Evolutionary conservation across 2,113 vertebrate genomes (phyloP).

Genomic region (Microtus montanus): DNA sequence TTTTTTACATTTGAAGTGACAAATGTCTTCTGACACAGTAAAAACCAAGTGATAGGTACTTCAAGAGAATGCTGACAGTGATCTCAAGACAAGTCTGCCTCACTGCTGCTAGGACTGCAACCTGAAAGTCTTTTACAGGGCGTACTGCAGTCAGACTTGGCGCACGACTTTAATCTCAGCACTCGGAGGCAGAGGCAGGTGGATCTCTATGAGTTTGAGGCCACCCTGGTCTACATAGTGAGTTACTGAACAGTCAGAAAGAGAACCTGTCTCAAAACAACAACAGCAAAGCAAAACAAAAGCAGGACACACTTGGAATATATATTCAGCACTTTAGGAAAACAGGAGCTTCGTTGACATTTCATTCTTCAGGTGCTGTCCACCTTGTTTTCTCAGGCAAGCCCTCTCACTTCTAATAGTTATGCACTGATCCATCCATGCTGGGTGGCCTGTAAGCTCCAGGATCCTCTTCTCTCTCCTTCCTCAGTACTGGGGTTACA

Average conservation of each 20-base stretch:
- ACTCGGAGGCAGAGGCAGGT: background rate
- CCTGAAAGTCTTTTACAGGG: background rate
- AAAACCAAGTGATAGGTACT: background rate
- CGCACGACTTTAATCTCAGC: background rate
- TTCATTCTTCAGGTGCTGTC: background rate
- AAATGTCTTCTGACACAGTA: background rate
- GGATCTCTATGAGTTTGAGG: background rate
- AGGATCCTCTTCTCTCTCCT: too few relatives aligned
- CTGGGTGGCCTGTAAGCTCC: background rate
- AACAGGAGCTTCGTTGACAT: background rate
- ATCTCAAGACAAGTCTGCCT: constrained; percentile 8
- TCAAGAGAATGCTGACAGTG: background rate
- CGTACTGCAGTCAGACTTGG: background rate
- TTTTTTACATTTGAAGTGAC: background rate
- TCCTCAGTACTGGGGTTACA: background rate
- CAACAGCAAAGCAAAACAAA: background rate
- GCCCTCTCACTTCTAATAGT: background rate
- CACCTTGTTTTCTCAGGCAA: background rate
- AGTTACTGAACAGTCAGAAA: background rate
- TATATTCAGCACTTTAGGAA: background rate
- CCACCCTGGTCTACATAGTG: background rate
- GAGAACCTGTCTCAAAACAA: background rate
- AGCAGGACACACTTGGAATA: background rate
- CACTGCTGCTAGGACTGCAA: background rate
- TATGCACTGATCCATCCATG: background rate